Percentiles rank a stretch among this genome's conserved stretches.
phyloP scores from a whole-genome alignment of 2,797 vertebrate genomes.

The Poeciliopsis presidionis region DNA sequence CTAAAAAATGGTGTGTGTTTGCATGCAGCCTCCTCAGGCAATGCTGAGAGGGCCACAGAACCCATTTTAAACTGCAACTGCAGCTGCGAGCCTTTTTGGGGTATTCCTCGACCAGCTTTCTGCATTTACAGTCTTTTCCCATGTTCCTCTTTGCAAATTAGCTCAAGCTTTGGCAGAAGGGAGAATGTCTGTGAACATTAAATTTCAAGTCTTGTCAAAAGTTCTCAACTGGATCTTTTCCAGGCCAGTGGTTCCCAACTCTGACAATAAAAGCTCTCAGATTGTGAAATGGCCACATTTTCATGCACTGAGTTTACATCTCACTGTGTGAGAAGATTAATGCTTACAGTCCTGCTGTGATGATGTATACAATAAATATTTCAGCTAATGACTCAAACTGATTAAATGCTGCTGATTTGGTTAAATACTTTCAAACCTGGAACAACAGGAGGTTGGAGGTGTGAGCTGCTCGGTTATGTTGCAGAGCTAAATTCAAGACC shows the following conservation, averaged over 20 bases:
- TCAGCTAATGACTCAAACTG: neutral
- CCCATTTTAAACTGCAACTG: neutral
- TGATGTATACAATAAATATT: neutral
- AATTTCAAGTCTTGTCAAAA: neutral
- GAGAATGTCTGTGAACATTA: neutral
- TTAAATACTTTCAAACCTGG: neutral
- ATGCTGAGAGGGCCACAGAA: neutral
- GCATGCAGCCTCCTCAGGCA: neutral
- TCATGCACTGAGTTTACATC: neutral
- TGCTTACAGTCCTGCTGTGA: neutral
- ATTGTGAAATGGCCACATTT: neutral
- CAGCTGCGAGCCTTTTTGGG: neutral
- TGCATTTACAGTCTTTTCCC: neutral
- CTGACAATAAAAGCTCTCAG: neutral
- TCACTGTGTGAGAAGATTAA: neutral
- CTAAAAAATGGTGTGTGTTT: neutral
- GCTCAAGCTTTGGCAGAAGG: neutral
- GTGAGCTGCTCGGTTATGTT: neutral
- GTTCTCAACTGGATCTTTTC: neutral
- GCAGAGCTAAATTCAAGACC: neutral
- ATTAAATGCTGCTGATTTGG: neutral
- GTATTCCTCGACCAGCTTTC: neutral
- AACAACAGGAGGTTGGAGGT: neutral
- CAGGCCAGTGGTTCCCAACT: neutral
- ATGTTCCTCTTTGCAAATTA: neutral